Conservation (phyloP, 1,140 invertebrate genomes). For the Bombus polaris region DNA sequence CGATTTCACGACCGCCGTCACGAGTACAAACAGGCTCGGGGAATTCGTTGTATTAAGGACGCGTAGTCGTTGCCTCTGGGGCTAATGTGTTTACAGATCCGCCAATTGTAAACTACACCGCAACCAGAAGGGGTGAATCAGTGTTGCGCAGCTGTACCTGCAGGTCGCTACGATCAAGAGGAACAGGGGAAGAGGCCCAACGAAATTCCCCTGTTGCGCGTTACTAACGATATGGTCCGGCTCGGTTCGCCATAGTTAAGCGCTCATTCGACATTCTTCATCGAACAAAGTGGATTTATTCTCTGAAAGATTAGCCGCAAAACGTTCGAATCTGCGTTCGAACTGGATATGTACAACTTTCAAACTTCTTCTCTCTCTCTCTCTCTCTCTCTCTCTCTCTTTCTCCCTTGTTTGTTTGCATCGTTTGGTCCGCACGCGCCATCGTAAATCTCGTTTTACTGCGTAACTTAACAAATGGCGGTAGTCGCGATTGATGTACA, state of each 20-base stretch:
- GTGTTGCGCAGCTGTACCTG: conserved; percentile 14
- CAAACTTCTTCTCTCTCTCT: neutral
- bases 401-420: too few relatives aligned
- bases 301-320: neutral
- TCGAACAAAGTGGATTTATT: conserved; percentile 21
- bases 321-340: neutral
- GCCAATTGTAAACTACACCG: conserved; percentile 65
- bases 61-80: conserved; percentile 21
- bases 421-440: neutral
- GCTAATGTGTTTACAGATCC: conserved; percentile 69
- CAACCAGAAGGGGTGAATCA: neutral
- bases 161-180: neutral
- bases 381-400: neutral
- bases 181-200: neutral
- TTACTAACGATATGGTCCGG: conserved; percentile 9
- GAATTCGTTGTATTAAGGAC: conserved; percentile 56
- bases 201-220: conserved; percentile 28
- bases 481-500: neutral
- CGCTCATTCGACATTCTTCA: neutral
- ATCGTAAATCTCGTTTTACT: conserved; percentile 14
- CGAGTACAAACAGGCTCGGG: conserved; percentile 10
- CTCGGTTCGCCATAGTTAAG: neutral
- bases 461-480: conserved; percentile 6
- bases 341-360: neutral
- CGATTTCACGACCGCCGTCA: neutral